Base-by-base conservation (phyloP, 2,888 invertebrate genomes). In the Escarpia spicata region DNA sequence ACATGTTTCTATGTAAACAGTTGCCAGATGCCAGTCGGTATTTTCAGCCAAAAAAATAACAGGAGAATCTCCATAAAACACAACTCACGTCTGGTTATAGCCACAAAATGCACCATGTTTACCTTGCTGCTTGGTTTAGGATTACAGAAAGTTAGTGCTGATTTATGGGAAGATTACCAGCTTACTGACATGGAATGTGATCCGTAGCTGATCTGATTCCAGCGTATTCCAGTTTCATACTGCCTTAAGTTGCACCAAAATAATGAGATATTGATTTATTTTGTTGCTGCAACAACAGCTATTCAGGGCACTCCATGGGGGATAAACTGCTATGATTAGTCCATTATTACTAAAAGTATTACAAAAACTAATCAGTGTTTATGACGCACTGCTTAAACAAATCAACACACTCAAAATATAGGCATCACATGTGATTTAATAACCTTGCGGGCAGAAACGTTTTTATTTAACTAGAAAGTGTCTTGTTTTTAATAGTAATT, bases 231-330 rank as follows among this genome's bases (percentile, higher is more conserved):
- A n/a, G 75, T 75, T 75, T 75, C 75, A 12, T 26, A n/a, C 75
- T 75, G 75, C 75, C 75, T 75, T 75, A 75, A 75, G 75, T 75
- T 26, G n/a, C 26, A 75, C 75, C 26, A 75, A 75, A 75, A 75
- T 75, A 75, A 75, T 75, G 26, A 26, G n/a, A 75, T 75, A 75
- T 75, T 75, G 75, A 75, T 75, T 75, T 75, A 75, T 75, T 75
- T 75, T 75, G 75, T 75, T 75, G 75, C 75, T 26, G 19, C 75
- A 26, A 75, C 75, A 75, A 75, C 75, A 75, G 75, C 75, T 75
- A 75, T 75, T 26, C 75, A 26, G n/a, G 75, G 75, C n/a, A 6
- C 75, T 75, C 19, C 3, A 26, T 26, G 26, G 19, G n/a, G 75
- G 75, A n/a, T 75, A 75, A 75, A 75, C n/a, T 26, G 75, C 19